Evolutionary conservation across 2,888 invertebrate species (phyloP), one percentile per base, ranked within the genome.

Genomic region (Malachius bipustulatus): DNA sequence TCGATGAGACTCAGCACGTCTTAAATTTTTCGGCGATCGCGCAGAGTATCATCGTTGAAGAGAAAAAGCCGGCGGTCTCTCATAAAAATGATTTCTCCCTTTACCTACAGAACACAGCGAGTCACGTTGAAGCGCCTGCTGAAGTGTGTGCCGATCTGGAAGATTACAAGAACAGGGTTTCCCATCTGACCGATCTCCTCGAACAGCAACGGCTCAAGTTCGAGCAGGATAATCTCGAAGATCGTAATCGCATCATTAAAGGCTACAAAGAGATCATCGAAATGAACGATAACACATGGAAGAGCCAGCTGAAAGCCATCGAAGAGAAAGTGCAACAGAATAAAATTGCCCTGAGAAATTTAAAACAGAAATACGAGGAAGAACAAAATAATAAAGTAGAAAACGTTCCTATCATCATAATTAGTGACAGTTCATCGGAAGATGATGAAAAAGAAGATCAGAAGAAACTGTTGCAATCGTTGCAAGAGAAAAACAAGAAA

Each of bases 11-110:
- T 0, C 66, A 79, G 3, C 82, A 83, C 53, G 83, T 83, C 2
- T 65, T 94, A n/a, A 76, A 80, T 43, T 79, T 93, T 51, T 81
- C 87, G 0, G 79, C 85, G 0, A 74, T 88, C 16, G 80, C 80
- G 0, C 71, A 69, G 49, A 72, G 75, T 47, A 71, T 81, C 8
- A 38, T 40, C 2, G 35, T 57, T 12, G 46, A 47, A 31, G 13
- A 35, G 16, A 10, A 6, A 14, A 19, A 19, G n/a, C 6, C n/a
- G 6, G n/a, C n/a, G n/a, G n/a, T 8, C 6, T n/a, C 24, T n/a
- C 6, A n/a, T 6, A 19, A 19, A 19, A 19, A 19, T 19, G n/a
- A 19, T 6, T 19, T 19, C n/a, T 19, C 24, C 6, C 6, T 8
- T 8, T 19, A 19, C n/a, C 6, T 19, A n/a, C 24, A 19, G n/a